A percentile compares a stretch with the other conserved stretches of the same genome.
phyloP scores from a whole-genome alignment of 1,140 invertebrate genomes.

The Drosophila sp. region DNA sequence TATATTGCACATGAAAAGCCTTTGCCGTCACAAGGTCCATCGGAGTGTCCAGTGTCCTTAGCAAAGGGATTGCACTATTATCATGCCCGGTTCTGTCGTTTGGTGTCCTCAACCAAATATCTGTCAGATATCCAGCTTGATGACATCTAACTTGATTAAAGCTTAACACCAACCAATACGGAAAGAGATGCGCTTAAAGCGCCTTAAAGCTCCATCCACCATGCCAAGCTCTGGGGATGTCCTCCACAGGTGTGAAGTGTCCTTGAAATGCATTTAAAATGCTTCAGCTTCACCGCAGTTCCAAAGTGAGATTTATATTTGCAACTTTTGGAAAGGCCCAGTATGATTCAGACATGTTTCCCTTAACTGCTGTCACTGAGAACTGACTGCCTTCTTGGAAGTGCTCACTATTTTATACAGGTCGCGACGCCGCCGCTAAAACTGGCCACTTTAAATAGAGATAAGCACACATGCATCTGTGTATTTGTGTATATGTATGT shows the following conservation, averaged over 20 bases:
- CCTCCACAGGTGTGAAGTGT: constrained; percentile 10
- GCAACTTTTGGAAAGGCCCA: constrained; percentile 3
- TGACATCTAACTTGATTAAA: constrained; percentile 50
- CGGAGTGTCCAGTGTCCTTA: constrained; percentile 2
- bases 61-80: constrained; percentile 66
- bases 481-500: constrained; percentile 7
- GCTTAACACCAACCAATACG: constrained; percentile 65
- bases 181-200: constrained; percentile 57
- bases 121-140: not conserved
- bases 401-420: constrained; percentile 60
- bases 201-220: constrained; percentile 65
- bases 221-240: constrained; percentile 3
- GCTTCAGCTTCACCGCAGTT: constrained; percentile 7
- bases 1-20: constrained; percentile 57
- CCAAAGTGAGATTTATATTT: not conserved
- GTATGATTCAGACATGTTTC: constrained; percentile 46
- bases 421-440: constrained; percentile 30
- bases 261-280: not conserved
- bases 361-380: constrained; percentile 55
- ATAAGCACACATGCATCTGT: constrained; percentile 44
- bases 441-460: constrained; percentile 39
- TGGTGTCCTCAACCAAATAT: constrained; percentile 24
- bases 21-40: constrained; percentile 22
- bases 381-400: constrained; percentile 52
- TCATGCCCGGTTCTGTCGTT: constrained; percentile 59